Conservation (phyloP, 2,888 invertebrate species). For the Philereme transversata region DNA sequence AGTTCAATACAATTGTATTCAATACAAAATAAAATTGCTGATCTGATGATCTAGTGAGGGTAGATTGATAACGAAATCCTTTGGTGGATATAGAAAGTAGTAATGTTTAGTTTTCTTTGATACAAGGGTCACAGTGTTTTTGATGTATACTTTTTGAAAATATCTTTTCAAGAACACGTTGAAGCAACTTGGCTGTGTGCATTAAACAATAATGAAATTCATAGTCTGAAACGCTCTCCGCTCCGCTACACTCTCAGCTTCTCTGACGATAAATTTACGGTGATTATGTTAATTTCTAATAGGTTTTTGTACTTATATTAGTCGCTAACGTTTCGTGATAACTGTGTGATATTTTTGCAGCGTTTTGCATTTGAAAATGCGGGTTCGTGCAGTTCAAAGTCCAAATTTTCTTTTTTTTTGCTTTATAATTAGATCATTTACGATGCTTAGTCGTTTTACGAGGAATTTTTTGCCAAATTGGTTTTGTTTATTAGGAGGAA, state of each 20-base stretch:
- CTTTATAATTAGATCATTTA: conserved; percentile 19
- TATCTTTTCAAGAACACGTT: no score
- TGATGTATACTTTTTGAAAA: no score
- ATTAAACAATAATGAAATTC: no score
- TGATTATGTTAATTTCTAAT: conserved; percentile 38
- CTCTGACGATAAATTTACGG: conserved; percentile 11
- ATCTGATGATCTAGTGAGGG: no score
- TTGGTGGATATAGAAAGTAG: no score
- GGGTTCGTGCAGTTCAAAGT: conserved; percentile 31
- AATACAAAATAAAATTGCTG: no score
- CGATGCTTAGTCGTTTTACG: conserved; percentile 4
- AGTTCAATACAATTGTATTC: no score
- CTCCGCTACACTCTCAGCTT: conserved; percentile 9
- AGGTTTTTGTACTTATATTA: conserved; percentile 35
- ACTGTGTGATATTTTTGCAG: conserved; percentile 35
- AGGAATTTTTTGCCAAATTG: conserved; percentile 8
- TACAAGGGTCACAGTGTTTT: no score
- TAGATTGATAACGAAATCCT: no score
- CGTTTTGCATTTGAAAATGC: conserved; percentile 34
- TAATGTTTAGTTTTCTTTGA: no score
- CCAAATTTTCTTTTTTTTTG: conserved; percentile 24
- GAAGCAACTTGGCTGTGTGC: no score
- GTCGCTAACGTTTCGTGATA: conserved; percentile 34
- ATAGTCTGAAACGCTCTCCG: background rate
- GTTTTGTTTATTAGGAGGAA: background rate